Percentiles rank a stretch among this genome's conserved stretches.
Evolutionary conservation across 2,113 vertebrate genomes (phyloP).

Genomic region (Pogona vitticeps): DNA sequence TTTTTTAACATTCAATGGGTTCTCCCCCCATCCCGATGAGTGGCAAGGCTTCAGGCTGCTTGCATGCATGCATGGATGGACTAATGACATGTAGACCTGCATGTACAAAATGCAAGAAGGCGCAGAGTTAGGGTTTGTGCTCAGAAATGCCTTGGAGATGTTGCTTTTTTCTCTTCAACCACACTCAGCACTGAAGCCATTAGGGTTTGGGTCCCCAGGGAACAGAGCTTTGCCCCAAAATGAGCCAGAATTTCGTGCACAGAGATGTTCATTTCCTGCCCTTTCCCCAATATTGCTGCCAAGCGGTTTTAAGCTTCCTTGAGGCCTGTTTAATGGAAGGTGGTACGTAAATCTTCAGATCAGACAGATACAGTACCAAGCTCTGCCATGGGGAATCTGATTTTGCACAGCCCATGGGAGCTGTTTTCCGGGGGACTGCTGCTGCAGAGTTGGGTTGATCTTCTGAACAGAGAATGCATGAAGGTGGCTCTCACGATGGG

Average conservation of each 20-base stretch:
- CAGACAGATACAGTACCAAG: too few species aligned
- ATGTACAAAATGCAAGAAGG: neutral
- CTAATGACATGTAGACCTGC: too few species aligned
- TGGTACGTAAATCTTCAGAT: neutral
- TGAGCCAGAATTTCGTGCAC: too few species aligned
- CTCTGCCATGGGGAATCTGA: too few species aligned
- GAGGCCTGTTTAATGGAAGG: neutral
- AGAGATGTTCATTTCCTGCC: too few species aligned
- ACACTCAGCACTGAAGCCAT: too few species aligned
- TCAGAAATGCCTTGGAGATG: neutral
- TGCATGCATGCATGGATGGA: neutral
- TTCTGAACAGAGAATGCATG: neutral
- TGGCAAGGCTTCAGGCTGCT: neutral
- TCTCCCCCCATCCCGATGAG: neutral
- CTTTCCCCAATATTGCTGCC: neutral
- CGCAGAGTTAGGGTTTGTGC: neutral
- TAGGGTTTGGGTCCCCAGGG: too few species aligned
- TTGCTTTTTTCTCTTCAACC: neutral
- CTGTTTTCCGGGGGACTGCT: neutral
- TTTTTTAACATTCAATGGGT: too few species aligned
- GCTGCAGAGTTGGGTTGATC: neutral
- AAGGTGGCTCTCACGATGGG: neutral
- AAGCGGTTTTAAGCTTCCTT: neutral
- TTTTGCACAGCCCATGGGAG: too few species aligned
- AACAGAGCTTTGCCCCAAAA: too few species aligned